Evolutionary conservation across 2,888 invertebrate species (phyloP), one percentile per base, ranked within the genome.

Genomic region (Iphiclides podalirius): DNA sequence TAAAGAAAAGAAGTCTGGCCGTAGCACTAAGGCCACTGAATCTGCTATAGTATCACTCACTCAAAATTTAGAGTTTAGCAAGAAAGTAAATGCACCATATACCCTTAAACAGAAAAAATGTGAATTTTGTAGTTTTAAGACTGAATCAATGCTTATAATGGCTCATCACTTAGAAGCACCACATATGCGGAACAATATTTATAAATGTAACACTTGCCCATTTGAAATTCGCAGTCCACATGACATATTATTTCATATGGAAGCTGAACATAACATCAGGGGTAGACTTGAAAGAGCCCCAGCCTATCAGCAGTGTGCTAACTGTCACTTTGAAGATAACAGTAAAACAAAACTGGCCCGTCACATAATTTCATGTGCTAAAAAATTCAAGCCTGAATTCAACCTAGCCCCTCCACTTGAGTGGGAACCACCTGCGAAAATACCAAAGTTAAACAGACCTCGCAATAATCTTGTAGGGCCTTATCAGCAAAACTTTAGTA

Each of bases 401-500:
- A 98, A 98, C 79, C 86, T 95, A 58, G 93, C 94, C 57, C 97
- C 98, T 1, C 96, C 97, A 1, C 83, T 93, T 1, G 97, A 97
- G 69, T 97, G 96, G 95, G 97, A 97, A 70, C 97, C 96, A 2
- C 97, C 97, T 1, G 97, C 97, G 8, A 97, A 97, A 82, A 96
- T 97, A 81, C 96, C 97, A 52, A 92, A 95, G 79, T 60, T 89
- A 54, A 77, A 82, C 11, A 70, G 88, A 52, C 85, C 85, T 4
- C 78, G 88, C 26, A 85, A 80, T 58, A 86, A 79, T 61, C 72
- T 79, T 65, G 72, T 87, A 43, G 71, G 69, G n/a, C 68, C 79
- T 23, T 87, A 91, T 63, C 90, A 88, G 58, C 75, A 89, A 1
- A 87, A 82, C 49, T 80, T 83, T 45, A 83, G 79, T 52, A 82